Base-by-base conservation (phyloP, 2,888 invertebrate species). In the Amphipoea lucens region DNA sequence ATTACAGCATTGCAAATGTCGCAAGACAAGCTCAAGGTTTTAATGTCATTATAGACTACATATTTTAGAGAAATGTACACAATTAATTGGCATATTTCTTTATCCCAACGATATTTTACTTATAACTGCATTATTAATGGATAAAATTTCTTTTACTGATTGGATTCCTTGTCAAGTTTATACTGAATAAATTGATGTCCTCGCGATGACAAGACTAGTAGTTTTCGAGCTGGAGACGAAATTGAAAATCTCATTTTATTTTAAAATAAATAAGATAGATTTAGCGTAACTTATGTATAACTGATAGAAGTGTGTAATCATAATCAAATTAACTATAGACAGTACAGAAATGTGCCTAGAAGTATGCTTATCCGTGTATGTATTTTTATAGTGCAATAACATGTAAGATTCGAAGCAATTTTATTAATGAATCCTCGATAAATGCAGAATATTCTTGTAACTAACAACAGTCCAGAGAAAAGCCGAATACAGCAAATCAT, bases 261-360 rank as follows among this genome's bases (percentile, higher is more conserved):
- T 82, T 88, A 74, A 80, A 85, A 68, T 79, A 81, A 67, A 68
- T 90, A 87, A 79, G 87, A 74, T 89, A 85, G 90, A 78, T 85
- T 88, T 95, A 95, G 92, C 91, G 91, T 92, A 92, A 93, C 85
- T 81, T 84, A 86, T 73, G 91, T 93, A 90, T 94, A 93, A 92
- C 90, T 92, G 89, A 93, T 93, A 94, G 94, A 93, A 93, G 95
- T 94, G 94, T 96, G 95, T 96, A 95, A 93, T 94, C 93, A 92
- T 95, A 91, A 93, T 92, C 92, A 91, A 91, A 88, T 90, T 93
- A 93, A 92, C 88, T 92, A 94, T 95, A 96, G 94, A 95, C 90
- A 96, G 95, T 96, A 94, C 96, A 96, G 96, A 95, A 93, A 94
- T 95, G 96, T 96, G 96, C 96, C 96, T 96, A 96, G 96, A 96